Evolutionary conservation across 2,113 vertebrate species (phyloP), one percentile per base, ranked within the genome.

Genomic region (Amblyopsis rosae): DNA sequence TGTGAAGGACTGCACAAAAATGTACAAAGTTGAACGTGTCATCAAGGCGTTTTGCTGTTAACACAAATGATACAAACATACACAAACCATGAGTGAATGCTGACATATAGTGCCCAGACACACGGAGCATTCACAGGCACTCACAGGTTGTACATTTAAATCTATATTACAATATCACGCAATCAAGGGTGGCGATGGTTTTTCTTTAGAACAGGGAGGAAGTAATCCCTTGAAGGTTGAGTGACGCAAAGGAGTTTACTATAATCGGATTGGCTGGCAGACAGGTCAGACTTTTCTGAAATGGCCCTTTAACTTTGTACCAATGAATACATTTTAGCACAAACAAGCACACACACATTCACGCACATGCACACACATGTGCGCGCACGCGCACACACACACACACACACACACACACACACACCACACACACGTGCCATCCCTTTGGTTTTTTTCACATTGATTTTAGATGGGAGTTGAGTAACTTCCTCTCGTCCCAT

Each of bases 51-150:
- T 26, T 26, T 81, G 88, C 75, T 83, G 72, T 87, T 76, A 26
- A 81, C 82, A 81, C 82, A 83, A 81, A 87, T 84, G 70, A 83
- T 87, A 86, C 89, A 87, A 83, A 79, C 85, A 16, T 13, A 8
- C 49, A 81, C 85, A 87, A 87, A 90, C 85, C 80, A 84, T 50
- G 16, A 63, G 62, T 1, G 65, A 80, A 61, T 77, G 77, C 72
- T 75, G n/a, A 58, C 59, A 50, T 26, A 73, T 82, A 75, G 63
- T 67, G 47, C 64, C 57, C 69, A 3, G 35, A 69, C 63, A 45
- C 49, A 66, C 57, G 65, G 41, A 69, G 70, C 70, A 77, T 64
- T 53, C 69, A 67, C 72, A 73, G 51, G 61, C 62, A 48, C 49
- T 15, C 64, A 58, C 76, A 48, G 74, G 82, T 87, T 89, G 79